A percentile compares a stretch with the other conserved stretches of the same genome.
phyloP scores from a whole-genome alignment of 23 tunicate species.

The Ascidia mentula region DNA sequence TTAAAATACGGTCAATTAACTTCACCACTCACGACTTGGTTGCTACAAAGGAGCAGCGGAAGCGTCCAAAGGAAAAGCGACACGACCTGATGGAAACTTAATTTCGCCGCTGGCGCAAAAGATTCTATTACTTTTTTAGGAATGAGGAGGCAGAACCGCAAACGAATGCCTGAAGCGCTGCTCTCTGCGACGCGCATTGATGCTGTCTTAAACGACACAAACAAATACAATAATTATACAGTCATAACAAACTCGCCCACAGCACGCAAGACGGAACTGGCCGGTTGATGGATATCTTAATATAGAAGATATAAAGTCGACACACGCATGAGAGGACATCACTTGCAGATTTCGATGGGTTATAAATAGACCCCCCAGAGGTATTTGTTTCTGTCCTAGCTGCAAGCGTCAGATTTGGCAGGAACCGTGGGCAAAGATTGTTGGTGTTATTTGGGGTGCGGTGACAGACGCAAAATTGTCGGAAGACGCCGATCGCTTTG shows the following conservation, averaged over 20 bases:
- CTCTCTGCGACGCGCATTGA: not conserved
- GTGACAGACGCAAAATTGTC: slow-evolving; percentile 21
- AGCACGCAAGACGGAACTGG: not conserved
- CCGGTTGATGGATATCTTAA: too few species aligned
- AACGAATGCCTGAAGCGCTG: not conserved
- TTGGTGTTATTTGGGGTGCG: slow-evolving; percentile 24
- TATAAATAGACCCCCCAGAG: too few species aligned
- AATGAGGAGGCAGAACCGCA: not conserved
- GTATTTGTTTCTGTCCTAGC: too few species aligned
- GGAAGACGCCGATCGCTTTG: not conserved
- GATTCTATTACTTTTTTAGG: slow-evolving; percentile 6
- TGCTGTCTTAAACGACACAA: not conserved
- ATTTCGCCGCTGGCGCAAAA: slow-evolving; percentile 2
- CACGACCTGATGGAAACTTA: not conserved
- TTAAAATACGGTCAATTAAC: not conserved
- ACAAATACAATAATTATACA: not conserved
- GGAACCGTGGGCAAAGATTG: too few species aligned
- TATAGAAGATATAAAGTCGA: too few species aligned
- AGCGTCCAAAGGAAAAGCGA: not conserved
- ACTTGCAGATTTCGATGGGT: too few species aligned
- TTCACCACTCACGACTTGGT: too few species aligned
- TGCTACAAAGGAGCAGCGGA: not conserved
- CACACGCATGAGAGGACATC: too few species aligned
- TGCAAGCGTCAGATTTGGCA: too few species aligned
- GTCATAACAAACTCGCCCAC: not conserved